Conservation (phyloP, 2,888 invertebrate species). For the Tubulanus polymorphus region DNA sequence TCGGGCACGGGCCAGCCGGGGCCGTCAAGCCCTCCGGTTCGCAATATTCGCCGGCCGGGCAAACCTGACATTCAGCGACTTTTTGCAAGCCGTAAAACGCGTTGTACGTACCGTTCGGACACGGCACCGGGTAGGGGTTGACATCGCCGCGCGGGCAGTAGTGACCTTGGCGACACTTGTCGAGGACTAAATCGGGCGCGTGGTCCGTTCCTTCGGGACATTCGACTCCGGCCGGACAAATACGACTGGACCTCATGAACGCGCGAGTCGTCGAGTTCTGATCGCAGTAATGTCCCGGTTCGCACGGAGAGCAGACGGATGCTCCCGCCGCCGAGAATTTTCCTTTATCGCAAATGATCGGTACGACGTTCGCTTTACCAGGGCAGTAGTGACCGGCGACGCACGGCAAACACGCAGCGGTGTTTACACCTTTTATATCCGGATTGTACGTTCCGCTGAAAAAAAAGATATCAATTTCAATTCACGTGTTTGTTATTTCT, state of each 20-base stretch:
- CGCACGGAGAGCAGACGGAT: constrained; percentile 33
- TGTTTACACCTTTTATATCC: constrained; percentile 29
- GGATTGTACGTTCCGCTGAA: constrained; percentile 38
- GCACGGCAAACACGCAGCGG: constrained; percentile 33
- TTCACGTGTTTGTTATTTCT: no score
- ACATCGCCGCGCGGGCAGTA: constrained; percentile 49
- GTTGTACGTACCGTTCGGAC: constrained; percentile 47
- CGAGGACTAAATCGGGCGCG: constrained; percentile 33
- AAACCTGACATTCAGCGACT: constrained; percentile 41
- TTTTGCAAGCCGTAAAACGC: constrained; percentile 32
- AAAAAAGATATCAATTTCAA: constrained; percentile 7
- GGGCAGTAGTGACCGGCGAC: constrained; percentile 48
- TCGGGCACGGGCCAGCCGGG: constrained; percentile 43
- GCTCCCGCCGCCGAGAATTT: constrained; percentile 42
- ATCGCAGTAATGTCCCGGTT: constrained; percentile 43
- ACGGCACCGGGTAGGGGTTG: constrained; percentile 42
- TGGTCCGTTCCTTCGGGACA: constrained; percentile 41
- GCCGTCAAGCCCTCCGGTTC: constrained; percentile 32
- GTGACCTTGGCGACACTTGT: constrained; percentile 40
- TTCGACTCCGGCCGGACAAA: constrained; percentile 43
- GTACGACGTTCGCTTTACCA: constrained; percentile 27
- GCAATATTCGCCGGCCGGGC: constrained; percentile 47
- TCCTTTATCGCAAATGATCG: constrained; percentile 43
- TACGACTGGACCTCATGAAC: constrained; percentile 26
- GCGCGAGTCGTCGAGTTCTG: constrained; percentile 37